Evolutionary conservation across 1,140 invertebrate genomes (phyloP).

Genomic region (Chelonus insularis): DNA sequence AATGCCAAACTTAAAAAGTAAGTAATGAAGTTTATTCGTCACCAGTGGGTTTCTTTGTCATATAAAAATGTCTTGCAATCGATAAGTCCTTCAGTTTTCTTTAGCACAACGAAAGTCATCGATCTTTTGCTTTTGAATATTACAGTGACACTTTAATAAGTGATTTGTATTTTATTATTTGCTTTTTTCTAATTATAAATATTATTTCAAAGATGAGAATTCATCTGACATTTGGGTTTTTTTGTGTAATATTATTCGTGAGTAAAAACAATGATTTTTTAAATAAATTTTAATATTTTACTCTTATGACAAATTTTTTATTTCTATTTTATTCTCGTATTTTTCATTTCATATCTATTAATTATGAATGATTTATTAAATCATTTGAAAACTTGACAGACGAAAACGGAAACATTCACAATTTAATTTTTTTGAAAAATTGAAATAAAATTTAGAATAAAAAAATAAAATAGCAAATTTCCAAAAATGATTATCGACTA

Average conservation of each 20-base stretch:
- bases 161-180: too few species aligned
- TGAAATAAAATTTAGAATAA: neutral
- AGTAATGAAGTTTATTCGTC: neutral
- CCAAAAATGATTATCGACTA: too few species aligned
- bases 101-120: neutral
- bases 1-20: conserved; percentile 1
- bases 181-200: too few species aligned
- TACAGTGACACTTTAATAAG: neutral
- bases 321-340: too few species aligned
- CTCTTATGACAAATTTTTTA: too few species aligned
- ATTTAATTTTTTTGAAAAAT: too few species aligned
- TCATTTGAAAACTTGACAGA: too few species aligned
- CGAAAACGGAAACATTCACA: too few species aligned
- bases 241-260: neutral
- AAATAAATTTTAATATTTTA: neutral
- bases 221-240: too few species aligned
- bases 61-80: conserved; percentile 16
- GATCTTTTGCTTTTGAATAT: neutral
- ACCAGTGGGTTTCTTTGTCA: neutral
- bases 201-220: too few species aligned
- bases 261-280: conserved; percentile 11
- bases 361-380: too few species aligned
- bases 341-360: too few species aligned
- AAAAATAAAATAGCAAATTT: neutral
- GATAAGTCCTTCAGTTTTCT: conserved; percentile 2